Evolutionary conservation across 2,888 invertebrate genomes (phyloP), one percentile per base, ranked within the genome.

Genomic region (Smittia sp.): DNA sequence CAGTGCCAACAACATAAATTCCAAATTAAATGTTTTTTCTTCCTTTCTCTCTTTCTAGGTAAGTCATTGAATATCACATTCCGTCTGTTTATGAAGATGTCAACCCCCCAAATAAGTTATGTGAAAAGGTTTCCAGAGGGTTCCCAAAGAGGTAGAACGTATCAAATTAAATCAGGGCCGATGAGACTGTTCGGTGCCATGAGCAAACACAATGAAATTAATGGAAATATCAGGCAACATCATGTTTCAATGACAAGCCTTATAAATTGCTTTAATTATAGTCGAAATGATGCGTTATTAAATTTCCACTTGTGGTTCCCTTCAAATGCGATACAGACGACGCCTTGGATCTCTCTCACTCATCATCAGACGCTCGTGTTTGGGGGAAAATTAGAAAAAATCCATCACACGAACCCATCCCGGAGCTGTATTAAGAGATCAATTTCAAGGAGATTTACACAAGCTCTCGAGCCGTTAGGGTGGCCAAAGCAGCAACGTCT

Each of bases 391-490:
- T 46, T n/a, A 46, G 11, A 46, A 46, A 38, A 46, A 46, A 46
- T 46, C 46, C 46, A 46, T 46, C 46, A 46, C 46, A 46, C 46
- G 32, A 46, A 46, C 46, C 46, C 46, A 46, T 46, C 46, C n/a
- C 15, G 46, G 9, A 46, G 46, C 46, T 22, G 32, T n/a, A 72
- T 72, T 72, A 32, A 62, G 72, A 72, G 72, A 72, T 72, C 72
- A 72, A 72, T 72, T 72, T 72, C 72, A 72, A 72, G 72, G 72
- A 72, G 72, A 62, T 72, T 72, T 58, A 58, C 58, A 22, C 20
- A 58, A 58, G n/a, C 58, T 3, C 58, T 58, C 58, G 46, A 13
- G 6, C 11, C 46, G 2, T n/a, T 13, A 46, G 46, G 46, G n/a
- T 46, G 46, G 13, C n/a, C 46, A 46, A 3, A n/a, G 2, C 32